Evolutionary conservation across 2,797 vertebrate genomes (phyloP), one percentile per base, ranked within the genome.

Genomic region (Astyanax mexicanus): DNA sequence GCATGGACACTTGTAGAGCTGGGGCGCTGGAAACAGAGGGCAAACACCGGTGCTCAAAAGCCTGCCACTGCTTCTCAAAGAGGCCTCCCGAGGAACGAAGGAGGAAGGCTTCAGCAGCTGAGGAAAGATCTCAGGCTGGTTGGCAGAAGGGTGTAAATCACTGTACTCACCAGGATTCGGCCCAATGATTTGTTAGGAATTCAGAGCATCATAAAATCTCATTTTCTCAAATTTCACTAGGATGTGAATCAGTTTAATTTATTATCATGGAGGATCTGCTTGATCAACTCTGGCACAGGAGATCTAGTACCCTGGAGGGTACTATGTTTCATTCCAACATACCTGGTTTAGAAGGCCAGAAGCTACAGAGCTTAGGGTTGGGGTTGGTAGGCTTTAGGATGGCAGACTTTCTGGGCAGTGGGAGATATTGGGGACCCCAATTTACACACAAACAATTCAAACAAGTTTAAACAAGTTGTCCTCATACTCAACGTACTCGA

Each of bases 1-100:
- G 49, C 66, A 79, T 38, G 11, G 67, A 69, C 73, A 73, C 64
- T 74, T 69, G 44, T 68, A 55, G 55, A 69, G 32, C 44, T 74
- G 76, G 76, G 72, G 58, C 71, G 64, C 79, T 81, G 70, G 72
- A 72, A 74, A 80, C 61, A 61, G 70, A 73, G 72, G 83, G 76
- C 77, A 70, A 81, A 80, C 77, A 71, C 68, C 66, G 68, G 75
- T 70, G 69, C 67, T 80, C 74, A 77, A 72, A 82, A 77, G 76
- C 40, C 69, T 47, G 55, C 23, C 25, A 19, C 51, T 35, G 13
- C 51, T 73, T 40, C n/a, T 61, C 58, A 49, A 74, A 68, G 62
- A n/a, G 27, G 55, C 40, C 64, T 29, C 60, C 51, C 57, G 60
- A 81, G 60, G 82, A 83, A n/a, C n/a, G n/a, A 75, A 25, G 23